These are phyloP conservation scores for Macrosteles quadrilineatus DNA, from an alignment of 1,140 invertebrate species.

Conservation along the genomic window DNA sequence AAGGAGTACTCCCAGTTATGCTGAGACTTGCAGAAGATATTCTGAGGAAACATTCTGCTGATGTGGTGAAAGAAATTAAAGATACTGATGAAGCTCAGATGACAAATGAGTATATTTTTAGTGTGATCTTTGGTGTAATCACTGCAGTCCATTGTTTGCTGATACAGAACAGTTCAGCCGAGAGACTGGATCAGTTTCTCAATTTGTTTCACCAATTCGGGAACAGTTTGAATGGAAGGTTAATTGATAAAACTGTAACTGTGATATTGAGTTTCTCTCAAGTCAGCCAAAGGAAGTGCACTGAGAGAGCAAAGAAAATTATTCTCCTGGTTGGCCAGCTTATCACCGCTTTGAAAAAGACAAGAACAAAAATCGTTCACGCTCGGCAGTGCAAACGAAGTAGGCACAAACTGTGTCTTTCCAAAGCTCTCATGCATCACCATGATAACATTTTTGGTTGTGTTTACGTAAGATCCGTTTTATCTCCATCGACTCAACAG, in stretches of 20 bases:
- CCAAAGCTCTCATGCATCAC: slow-evolving; percentile 55
- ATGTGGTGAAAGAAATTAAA: neutral
- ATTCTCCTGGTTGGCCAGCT: slow-evolving; percentile 60
- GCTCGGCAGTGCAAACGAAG: slow-evolving; percentile 53
- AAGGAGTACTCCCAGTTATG: slow-evolving; percentile 62
- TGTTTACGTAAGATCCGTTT: slow-evolving; percentile 47
- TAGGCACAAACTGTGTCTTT: slow-evolving; percentile 56
- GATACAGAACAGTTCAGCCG: slow-evolving; percentile 53
- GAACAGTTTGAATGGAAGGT: slow-evolving; percentile 59
- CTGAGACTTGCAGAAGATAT: slow-evolving; percentile 60
- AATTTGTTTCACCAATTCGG: slow-evolving; percentile 62
- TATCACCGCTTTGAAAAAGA: slow-evolving; percentile 58
- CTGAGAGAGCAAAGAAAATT: slow-evolving; percentile 56
- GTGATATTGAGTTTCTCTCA: slow-evolving; percentile 57
- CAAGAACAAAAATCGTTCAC: slow-evolving; percentile 59
- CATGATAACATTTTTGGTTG: slow-evolving; percentile 60
- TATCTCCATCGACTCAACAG: slow-evolving; percentile 38
- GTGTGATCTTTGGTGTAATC: slow-evolving; percentile 59
- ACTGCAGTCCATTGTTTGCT: slow-evolving; percentile 62
- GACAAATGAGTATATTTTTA: slow-evolving; percentile 59
- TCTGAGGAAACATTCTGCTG: slow-evolving; percentile 48
- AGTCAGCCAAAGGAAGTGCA: slow-evolving; percentile 49
- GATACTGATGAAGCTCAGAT: neutral
- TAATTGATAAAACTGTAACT: slow-evolving; percentile 59
- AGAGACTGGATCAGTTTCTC: slow-evolving; percentile 60